phyloP scores from a whole-genome alignment of 2,888 invertebrate genomes.

The Chironomus riparius region DNA sequence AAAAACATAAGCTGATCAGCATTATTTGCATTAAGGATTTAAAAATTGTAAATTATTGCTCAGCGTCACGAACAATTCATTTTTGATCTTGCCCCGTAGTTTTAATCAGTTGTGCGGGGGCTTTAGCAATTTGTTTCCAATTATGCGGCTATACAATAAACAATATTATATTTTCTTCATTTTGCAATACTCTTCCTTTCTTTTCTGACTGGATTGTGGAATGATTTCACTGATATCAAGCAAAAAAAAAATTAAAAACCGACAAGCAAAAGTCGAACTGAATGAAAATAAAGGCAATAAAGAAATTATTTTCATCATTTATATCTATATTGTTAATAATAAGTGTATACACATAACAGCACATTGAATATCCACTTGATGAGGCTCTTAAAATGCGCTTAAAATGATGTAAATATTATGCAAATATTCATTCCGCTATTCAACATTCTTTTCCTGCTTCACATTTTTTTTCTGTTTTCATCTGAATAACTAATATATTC shows the following conservation, averaged over 20 bases:
- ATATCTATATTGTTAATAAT: not conserved
- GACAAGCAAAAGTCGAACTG: not conserved
- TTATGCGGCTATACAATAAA: not conserved
- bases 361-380: not conserved
- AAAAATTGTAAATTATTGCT: too few relatives aligned
- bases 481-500: not conserved
- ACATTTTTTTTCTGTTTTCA: not conserved
- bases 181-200: not conserved
- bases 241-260: not conserved
- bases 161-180: not conserved
- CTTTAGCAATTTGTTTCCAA: conserved; percentile 15
- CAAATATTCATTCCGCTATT: conserved; percentile 15
- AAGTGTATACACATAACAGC: not conserved
- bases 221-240: not conserved
- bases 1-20: too few relatives aligned
- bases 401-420: conserved; percentile 21
- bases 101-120: conserved; percentile 8
- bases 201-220: not conserved
- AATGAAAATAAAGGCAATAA: not conserved
- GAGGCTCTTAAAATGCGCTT: conserved; percentile 10
- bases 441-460: not conserved
- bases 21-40: too few relatives aligned
- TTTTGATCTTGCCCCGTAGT: too few relatives aligned
- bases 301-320: not conserved
- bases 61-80: too few relatives aligned